phyloP scores from a whole-genome alignment of 2,113 vertebrate genomes.

The Passer montanus region DNA sequence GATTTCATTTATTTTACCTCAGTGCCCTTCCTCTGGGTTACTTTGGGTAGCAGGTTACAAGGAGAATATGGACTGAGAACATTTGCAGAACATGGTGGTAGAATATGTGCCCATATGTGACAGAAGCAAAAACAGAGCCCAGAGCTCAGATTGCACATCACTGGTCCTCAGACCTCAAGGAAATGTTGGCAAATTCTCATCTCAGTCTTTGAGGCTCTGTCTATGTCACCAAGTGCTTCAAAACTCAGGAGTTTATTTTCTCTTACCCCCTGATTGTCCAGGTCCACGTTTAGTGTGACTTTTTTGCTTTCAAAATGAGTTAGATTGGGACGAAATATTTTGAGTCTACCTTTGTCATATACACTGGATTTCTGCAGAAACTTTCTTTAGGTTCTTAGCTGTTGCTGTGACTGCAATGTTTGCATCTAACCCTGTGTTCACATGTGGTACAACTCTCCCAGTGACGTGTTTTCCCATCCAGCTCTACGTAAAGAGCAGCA shows the following conservation, averaged over 20 bases:
- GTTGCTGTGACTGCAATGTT: neutral
- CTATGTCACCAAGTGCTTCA: neutral
- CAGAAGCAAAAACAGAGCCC: neutral
- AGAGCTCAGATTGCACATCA: neutral
- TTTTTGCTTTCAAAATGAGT: neutral
- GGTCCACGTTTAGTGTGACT: neutral
- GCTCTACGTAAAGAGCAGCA: neutral
- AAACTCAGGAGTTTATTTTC: neutral
- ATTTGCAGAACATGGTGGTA: neutral
- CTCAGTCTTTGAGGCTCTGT: neutral
- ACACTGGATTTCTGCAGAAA: neutral
- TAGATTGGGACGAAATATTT: neutral
- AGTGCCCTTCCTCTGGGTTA: neutral
- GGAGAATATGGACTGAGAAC: neutral
- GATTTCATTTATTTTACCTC: conserved; percentile 38
- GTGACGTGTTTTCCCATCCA: neutral
- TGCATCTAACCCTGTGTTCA: neutral
- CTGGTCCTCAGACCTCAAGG: neutral
- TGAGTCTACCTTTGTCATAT: neutral
- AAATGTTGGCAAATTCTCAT: neutral
- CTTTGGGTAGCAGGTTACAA: neutral
- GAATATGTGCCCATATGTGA: neutral
- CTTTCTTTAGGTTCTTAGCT: neutral
- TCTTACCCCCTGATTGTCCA: neutral
- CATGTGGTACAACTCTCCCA: neutral